Evolutionary conservation across 2,888 invertebrate genomes (phyloP), one percentile per base, ranked within the genome.

Genomic region (Tinea semifulvella): DNA sequence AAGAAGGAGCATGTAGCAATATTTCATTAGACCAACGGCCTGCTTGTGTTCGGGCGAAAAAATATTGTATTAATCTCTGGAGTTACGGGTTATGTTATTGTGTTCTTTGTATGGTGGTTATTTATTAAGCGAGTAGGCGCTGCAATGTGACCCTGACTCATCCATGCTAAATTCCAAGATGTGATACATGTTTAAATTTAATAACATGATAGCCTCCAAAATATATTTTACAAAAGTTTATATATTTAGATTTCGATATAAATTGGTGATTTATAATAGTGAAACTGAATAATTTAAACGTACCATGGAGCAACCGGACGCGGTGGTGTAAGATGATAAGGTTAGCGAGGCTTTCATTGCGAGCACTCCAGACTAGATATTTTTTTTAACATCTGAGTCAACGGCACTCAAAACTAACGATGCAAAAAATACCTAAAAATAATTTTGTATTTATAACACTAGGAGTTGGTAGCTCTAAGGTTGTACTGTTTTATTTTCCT

Each of bases 61-160:
- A 71, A 69, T 75, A 70, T 75, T 67, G 67, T 68, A 72, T 71
- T 72, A 74, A 74, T 73, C 68, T 68, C 60, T 56, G 52, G 65
- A 70, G 65, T 70, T 69, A 68, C 65, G 62, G 60, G 58, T 60
- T 61, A 62, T 58, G 64, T 64, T 62, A 67, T 68, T 70, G 63
- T 66, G 60, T 64, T 56, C 61, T 63, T 61, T 63, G 64, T 69
- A 60, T 58, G 61, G 53, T 50, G 55, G 53, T 68, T 67, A 70
- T 72, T 70, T 71, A 70, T 68, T 65, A 58, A 59, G 54, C 58
- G 60, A 64, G 68, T 63, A 62, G 66, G 61, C 59, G 60, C 58
- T 56, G 56, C 56, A 51, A 58, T 50, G 54, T 48, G 49, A 56
- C 54, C 55, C 55, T 57, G 59, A 56, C 53, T 63, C 61, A 61